These are phyloP conservation scores for Acanthopleura granulata DNA, from an alignment of 2,888 invertebrate genomes.

Conservation along the genomic window DNA sequence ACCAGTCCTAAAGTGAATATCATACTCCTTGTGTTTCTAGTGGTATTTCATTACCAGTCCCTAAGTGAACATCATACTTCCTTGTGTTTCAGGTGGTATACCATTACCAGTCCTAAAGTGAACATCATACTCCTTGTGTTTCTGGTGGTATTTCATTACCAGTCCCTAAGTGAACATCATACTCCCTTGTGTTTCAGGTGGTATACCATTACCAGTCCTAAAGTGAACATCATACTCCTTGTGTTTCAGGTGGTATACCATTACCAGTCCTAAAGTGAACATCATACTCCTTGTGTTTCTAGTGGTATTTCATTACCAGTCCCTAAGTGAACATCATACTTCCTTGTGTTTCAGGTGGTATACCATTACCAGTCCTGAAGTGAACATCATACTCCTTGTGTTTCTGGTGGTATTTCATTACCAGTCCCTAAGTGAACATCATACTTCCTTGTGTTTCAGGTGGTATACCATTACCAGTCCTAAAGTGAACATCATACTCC, in stretches of 20 bases:
- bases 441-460: conserved; percentile 66
- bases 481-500: conserved; percentile 77
- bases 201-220: conserved; percentile 93
- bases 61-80: conserved; percentile 89
- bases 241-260: conserved; percentile 89
- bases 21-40: conserved; percentile 66
- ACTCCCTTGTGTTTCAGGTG: conserved; percentile 69
- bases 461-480: conserved; percentile 92
- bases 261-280: conserved; percentile 92
- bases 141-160: conserved; percentile 87
- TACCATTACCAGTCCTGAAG: conserved; percentile 94
- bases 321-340: conserved; percentile 91
- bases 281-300: conserved; percentile 45
- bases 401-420: conserved; percentile 84
- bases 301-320: conserved; percentile 91
- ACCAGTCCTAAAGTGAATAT: conserved; percentile 92
- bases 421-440: conserved; percentile 92
- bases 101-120: conserved; percentile 93
- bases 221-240: conserved; percentile 90
- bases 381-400: conserved; percentile 77
- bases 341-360: conserved; percentile 73
- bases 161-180: conserved; percentile 92
- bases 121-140: conserved; percentile 74
- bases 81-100: conserved; percentile 75
- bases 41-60: conserved; percentile 92